Base-by-base conservation (phyloP, 2,888 invertebrate species). In the Tetanocera ferruginea region DNA sequence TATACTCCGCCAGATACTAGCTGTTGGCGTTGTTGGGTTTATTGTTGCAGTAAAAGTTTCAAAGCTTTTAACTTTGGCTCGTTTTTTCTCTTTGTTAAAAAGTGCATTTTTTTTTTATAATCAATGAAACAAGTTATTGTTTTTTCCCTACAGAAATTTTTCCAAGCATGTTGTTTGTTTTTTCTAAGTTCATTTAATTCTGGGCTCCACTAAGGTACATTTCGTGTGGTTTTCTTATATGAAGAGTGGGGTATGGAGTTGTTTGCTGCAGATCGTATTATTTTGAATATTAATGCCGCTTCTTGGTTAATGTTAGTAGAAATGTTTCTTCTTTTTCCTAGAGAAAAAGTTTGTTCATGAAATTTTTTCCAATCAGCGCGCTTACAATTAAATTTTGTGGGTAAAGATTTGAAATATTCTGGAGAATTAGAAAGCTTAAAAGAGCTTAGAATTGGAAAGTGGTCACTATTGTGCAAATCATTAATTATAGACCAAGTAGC, bases 401-500 rank as follows among this genome's bases (percentile, higher is more conserved):
- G 60, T 25, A 9, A 49, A 9, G 49, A 14, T 49, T 6, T 49
- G 14, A 9, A 14, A 49, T 49, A 49, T 49, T 49, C 8, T 51
- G n/a, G 14, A 51, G 9, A 51, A 51, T 51, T 51, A 5, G 51
- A 51, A 8, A 51, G 3, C 6, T 5, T 3, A 3, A 51, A 51
- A 51, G 51, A 51, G n/a, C 51, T 51, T 3, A 51, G n/a, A 5
- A 79, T 52, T 3, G 77, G 71, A 23, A 75, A 75, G 19, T 76
- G 62, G 34, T 77, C 79, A 28, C 77, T 77, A 19, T 72, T 77
- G 17, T 72, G 37, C 2, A 77, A 23, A 5, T 75, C 77, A n/a
- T 77, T 66, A 37, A 77, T 4, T 11, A 31, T 69, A 23, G 28
- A 9, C 76, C 75, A 80, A 8, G 62, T 37, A 34, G 64, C 31